Conservation (phyloP, 1,140 invertebrate genomes). For the Elysia chlorotica region DNA sequence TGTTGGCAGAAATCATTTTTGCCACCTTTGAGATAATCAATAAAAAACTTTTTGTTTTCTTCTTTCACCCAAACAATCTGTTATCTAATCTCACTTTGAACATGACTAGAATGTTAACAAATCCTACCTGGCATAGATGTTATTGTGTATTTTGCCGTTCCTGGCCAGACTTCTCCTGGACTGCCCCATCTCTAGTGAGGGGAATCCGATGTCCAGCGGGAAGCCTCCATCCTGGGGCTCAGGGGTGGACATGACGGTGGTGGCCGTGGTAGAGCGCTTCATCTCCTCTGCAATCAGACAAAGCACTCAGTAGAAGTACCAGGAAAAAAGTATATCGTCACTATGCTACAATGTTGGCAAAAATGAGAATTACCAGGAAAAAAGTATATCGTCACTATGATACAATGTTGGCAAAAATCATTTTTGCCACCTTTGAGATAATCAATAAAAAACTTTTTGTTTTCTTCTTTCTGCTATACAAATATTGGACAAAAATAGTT, state of each 20-base stretch:
- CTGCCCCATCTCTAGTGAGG: constrained; percentile 61
- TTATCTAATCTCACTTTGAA: too few species aligned
- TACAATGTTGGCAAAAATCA: neutral
- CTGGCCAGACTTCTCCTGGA: constrained; percentile 38
- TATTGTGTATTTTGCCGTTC: constrained; percentile 39
- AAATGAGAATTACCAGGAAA: neutral
- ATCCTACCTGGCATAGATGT: constrained; percentile 47
- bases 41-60: neutral
- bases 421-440: neutral
- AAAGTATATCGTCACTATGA: neutral
- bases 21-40: neutral
- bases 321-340: neutral
- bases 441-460: neutral
- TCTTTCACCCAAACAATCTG: too few species aligned
- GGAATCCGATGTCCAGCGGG: too few species aligned
- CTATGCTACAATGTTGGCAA: neutral
- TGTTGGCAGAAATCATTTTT: neutral
- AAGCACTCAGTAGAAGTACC: too few species aligned
- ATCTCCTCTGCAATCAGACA: constrained; percentile 17
- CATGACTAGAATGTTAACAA: neutral
- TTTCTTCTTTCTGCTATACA: too few species aligned
- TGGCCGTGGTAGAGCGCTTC: constrained; percentile 36
- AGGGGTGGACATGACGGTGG: constrained; percentile 31
- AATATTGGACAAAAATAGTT: too few species aligned
- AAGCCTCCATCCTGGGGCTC: constrained; percentile 67